Conservation (phyloP, 2,113 vertebrate genomes). For the Eubucco bourcierii region DNA sequence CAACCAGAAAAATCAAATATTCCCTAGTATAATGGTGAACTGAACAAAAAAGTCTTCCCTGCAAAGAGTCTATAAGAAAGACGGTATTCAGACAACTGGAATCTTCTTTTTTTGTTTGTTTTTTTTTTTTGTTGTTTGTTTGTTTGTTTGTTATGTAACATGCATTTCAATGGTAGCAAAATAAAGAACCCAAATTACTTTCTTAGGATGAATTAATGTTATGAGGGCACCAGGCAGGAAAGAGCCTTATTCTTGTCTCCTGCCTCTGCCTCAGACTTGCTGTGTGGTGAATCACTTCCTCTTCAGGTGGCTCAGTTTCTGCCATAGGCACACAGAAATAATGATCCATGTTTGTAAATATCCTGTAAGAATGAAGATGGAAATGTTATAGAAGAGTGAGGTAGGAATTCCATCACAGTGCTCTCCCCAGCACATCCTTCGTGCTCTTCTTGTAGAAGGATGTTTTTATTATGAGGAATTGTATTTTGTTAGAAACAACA, state of each 20-base stretch:
- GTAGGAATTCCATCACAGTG: background rate
- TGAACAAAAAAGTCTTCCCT: background rate
- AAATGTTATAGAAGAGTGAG: background rate
- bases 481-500: background rate
- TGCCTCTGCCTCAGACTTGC: background rate
- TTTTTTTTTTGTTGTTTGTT: too few species aligned
- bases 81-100: background rate
- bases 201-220: background rate
- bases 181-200: background rate
- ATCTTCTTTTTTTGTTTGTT: background rate
- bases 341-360: background rate
- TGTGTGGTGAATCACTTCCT: slow-evolving; percentile 32
- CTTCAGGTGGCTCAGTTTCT: slow-evolving; percentile 55
- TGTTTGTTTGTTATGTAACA: too few species aligned
- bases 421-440: background rate
- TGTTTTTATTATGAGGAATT: background rate
- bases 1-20: background rate
- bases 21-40: background rate
- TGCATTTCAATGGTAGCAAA: background rate
- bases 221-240: background rate
- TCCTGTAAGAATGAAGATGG: slow-evolving; percentile 2
- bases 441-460: background rate
- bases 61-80: background rate
- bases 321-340: background rate
- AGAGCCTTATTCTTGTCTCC: slow-evolving; percentile 9